Percentiles rank a stretch among this genome's conserved stretches.
Conservation (phyloP, 2,797 vertebrate genomes). For the Botia almorhae region DNA sequence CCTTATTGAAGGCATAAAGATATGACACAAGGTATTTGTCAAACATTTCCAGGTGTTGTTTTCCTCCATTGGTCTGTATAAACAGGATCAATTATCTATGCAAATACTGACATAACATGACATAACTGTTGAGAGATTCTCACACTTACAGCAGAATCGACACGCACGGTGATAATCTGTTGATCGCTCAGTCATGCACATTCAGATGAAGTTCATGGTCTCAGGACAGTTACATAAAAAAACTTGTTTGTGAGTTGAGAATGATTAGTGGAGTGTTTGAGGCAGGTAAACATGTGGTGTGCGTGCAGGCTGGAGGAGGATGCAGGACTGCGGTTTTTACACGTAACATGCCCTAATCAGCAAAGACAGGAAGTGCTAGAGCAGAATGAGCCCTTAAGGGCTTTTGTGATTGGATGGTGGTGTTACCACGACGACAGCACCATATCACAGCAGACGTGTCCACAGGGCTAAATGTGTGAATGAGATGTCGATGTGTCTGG, state of each 20-base stretch:
- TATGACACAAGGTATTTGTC: background rate
- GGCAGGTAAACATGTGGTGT: background rate
- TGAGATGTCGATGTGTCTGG: background rate
- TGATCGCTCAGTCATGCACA: background rate
- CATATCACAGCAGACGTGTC: background rate
- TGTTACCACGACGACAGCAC: conserved; percentile 7
- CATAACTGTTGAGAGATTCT: background rate
- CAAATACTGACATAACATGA: conserved; percentile 1
- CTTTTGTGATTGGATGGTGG: background rate
- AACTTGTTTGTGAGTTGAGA: background rate
- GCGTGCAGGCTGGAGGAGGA: background rate
- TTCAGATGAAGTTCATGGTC: background rate
- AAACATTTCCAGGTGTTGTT: background rate
- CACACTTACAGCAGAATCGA: no score
- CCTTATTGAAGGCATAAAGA: background rate
- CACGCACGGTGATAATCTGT: no score
- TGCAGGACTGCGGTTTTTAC: background rate
- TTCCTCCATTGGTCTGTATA: background rate
- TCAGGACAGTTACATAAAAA: background rate
- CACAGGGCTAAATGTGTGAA: background rate
- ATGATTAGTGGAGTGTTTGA: background rate
- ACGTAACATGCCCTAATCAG: background rate
- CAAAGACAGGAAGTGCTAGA: background rate
- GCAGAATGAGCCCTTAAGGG: background rate
- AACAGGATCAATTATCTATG: background rate